A percentile compares a stretch with the other conserved stretches of the same genome.
phyloP scores from a whole-genome alignment of 2,888 invertebrate species.

The Lottia gigantea region DNA sequence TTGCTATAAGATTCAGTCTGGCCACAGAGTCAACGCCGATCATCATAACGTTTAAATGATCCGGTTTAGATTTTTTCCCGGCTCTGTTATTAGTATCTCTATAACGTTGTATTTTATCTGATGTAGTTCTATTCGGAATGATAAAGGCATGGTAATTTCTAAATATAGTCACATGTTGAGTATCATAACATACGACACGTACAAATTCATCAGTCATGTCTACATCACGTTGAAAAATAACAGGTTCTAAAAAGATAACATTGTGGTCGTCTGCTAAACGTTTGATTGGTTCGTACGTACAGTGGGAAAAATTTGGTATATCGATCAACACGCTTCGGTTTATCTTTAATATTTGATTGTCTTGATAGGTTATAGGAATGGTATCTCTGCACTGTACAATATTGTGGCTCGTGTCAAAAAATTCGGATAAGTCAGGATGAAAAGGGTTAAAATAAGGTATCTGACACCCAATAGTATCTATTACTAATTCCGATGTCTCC shows the following conservation, averaged over 20 bases:
- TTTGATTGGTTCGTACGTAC: neutral
- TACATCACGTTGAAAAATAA: conserved; percentile 21
- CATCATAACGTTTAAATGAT: conserved; percentile 78
- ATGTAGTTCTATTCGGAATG: conserved; percentile 13
- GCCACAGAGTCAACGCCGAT: conserved; percentile 89
- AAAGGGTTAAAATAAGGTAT: neutral
- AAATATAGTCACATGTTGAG: conserved; percentile 26
- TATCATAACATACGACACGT: conserved; percentile 33
- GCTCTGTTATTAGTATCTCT: too few relatives aligned
- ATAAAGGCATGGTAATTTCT: conserved; percentile 40
- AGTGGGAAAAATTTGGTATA: neutral
- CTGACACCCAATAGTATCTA: neutral
- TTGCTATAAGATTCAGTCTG: conserved; percentile 84
- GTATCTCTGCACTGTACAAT: too few relatives aligned
- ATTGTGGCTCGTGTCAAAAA: neutral
- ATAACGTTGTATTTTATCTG: neutral
- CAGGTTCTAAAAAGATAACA: neutral
- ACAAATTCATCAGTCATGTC: conserved; percentile 27
- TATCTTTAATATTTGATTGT: too few relatives aligned
- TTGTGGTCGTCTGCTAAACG: conserved; percentile 8
- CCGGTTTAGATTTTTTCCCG: conserved; percentile 33
- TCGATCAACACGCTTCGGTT: neutral
- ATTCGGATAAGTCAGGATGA: neutral
- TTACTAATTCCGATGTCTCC: conserved; percentile 22
- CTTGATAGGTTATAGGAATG: too few relatives aligned